Evolutionary conservation across 2,888 invertebrate genomes (phyloP).

Genomic region (Diadromus collaris): DNA sequence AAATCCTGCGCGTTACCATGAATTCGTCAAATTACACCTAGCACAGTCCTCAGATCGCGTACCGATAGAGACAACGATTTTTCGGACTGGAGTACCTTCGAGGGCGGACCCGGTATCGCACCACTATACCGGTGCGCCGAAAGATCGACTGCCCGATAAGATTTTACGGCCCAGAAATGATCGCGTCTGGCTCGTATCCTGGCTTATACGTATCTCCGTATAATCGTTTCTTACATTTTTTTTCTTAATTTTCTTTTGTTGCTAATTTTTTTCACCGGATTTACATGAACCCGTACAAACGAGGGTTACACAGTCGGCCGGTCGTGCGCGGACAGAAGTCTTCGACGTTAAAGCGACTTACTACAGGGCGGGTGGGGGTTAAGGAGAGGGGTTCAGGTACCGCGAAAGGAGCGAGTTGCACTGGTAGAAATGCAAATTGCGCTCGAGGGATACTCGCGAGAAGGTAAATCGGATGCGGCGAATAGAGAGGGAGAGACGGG

Average conservation of each 20-base stretch:
- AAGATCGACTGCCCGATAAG: constrained; percentile 53
- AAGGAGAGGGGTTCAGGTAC: not conserved
- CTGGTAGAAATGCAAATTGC: constrained; percentile 75
- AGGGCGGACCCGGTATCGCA: constrained; percentile 18
- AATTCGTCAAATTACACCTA: constrained; percentile 31
- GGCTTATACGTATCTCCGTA: constrained; percentile 1
- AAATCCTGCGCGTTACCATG: not conserved
- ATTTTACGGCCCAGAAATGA: constrained; percentile 48
- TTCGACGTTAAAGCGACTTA: not conserved
- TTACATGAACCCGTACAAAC: not conserved
- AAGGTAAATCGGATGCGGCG: constrained; percentile 25
- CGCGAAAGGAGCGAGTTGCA: constrained; percentile 56
- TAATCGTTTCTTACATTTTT: constrained; percentile 5
- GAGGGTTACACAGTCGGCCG: constrained; percentile 7
- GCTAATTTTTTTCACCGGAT: not conserved
- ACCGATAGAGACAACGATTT: not conserved
- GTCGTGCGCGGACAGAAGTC: constrained; percentile 14
- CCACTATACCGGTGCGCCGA: not conserved
- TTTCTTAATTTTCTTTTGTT: not conserved
- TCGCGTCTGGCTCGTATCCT: constrained; percentile 59
- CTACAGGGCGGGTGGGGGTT: not conserved
- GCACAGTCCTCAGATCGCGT: constrained; percentile 25
- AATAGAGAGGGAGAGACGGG: constrained; percentile 46
- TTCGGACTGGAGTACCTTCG: constrained; percentile 3
- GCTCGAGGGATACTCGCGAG: constrained; percentile 13